Percentiles rank a stretch among this genome's conserved stretches.
phyloP scores from a whole-genome alignment of 37 sponge, comb jelly and placozoan species.

The Aplysina aerophoba region DNA sequence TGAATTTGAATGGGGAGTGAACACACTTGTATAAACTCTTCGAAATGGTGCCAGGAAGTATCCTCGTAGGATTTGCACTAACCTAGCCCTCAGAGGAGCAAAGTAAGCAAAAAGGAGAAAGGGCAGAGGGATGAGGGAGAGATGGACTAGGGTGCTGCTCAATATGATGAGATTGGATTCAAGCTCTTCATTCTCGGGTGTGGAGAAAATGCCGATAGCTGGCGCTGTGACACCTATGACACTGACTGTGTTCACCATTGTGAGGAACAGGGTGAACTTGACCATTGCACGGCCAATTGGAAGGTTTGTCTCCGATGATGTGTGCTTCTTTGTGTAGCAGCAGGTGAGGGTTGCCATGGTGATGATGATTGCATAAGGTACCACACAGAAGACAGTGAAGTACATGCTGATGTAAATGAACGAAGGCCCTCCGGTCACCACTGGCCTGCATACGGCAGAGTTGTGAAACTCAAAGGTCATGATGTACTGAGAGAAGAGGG shows the following conservation, averaged over 20 bases:
- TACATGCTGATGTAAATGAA: conserved; percentile 6
- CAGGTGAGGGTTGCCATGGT: not conserved
- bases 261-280: conserved; percentile 19
- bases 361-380: conserved; percentile 2
- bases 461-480: not conserved
- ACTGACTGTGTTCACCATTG: not conserved
- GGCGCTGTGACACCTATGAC: not conserved
- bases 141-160: not conserved
- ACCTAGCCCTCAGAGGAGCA: not conserved
- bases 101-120: conserved; percentile 2
- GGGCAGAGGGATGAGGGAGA: conserved; percentile 13
- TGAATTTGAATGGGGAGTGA: too few species aligned
- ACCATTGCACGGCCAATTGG: not conserved
- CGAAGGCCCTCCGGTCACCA: not conserved
- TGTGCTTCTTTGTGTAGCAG: not conserved
- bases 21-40: too few species aligned
- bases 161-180: not conserved
- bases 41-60: not conserved
- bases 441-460: not conserved
- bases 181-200: not conserved
- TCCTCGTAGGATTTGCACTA: not conserved
- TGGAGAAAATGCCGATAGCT: not conserved
- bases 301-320: not conserved
- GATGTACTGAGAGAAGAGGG: not conserved
- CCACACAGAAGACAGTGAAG: not conserved